phyloP scores from a whole-genome alignment of 1,140 invertebrate genomes.

The Zaprionus kolodkinae region DNA sequence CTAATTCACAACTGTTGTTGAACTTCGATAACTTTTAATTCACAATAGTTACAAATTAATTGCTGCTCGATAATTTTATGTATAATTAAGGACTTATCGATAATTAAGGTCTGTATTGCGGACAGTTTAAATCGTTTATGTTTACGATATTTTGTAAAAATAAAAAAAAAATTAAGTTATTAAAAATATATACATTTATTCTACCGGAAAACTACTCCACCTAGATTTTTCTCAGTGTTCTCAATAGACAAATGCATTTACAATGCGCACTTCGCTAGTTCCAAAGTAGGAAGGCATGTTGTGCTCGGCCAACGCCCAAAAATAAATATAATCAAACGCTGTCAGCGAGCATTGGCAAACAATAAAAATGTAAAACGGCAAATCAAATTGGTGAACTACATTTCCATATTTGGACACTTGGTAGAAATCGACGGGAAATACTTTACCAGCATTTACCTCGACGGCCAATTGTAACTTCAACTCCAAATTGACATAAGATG shows the following conservation, averaged over 20 bases:
- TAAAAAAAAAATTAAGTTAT: no score
- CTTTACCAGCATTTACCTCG: neutral
- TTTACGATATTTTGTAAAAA: no score
- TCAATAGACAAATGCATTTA: slow-evolving; percentile 31
- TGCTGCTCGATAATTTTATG: no score
- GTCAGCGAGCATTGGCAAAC: slow-evolving; percentile 72
- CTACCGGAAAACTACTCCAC: no score
- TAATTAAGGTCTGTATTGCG: no score
- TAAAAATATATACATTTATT: no score
- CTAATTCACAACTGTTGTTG: neutral
- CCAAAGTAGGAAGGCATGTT: slow-evolving; percentile 57
- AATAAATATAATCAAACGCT: slow-evolving; percentile 80
- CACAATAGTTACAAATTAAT: neutral
- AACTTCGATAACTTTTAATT: neutral
- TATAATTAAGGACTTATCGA: neutral
- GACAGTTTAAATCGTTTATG: no score
- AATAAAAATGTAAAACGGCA: slow-evolving; percentile 76
- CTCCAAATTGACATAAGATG: slow-evolving; percentile 63
- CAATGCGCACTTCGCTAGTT: slow-evolving; percentile 38
- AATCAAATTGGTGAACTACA: slow-evolving; percentile 71
- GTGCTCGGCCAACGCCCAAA: slow-evolving; percentile 68
- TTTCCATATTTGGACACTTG: slow-evolving; percentile 68
- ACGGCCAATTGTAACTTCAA: slow-evolving; percentile 48
- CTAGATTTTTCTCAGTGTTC: slow-evolving; percentile 36
- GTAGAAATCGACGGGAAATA: neutral